Conservation (phyloP, 2,888 invertebrate genomes). For the Pristionchus maxplancki region DNA sequence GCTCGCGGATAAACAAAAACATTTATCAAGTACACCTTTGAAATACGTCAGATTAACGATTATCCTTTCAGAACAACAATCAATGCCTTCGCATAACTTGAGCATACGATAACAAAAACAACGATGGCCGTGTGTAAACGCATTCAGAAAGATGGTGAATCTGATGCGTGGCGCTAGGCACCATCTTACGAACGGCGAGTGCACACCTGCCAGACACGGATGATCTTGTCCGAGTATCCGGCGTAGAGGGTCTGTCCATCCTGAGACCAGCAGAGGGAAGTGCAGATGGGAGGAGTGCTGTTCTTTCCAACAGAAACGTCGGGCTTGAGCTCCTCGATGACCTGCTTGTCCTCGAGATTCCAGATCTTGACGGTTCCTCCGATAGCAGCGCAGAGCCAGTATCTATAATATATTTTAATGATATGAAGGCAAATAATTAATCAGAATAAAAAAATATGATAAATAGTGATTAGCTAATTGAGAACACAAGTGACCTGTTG, state of each 20-base stretch:
- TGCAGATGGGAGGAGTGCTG: constrained; percentile 94
- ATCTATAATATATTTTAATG: constrained; percentile 78
- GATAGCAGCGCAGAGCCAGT: constrained; percentile 99
- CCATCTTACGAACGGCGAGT: constrained; percentile 54
- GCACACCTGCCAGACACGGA: constrained; percentile 97
- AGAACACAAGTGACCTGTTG: constrained; percentile 81
- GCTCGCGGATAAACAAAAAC: not conserved
- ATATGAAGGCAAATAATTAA: not conserved
- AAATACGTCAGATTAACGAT: constrained; percentile 1
- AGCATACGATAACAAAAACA: constrained; percentile 49
- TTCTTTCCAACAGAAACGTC: constrained; percentile 87
- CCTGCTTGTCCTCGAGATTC: constrained; percentile 99
- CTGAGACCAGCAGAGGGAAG: constrained; percentile 80
- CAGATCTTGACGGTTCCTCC: constrained; percentile 98
- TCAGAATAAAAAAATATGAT: not conserved
- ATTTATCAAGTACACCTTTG: constrained; percentile 37
- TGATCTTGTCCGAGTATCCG: constrained; percentile 96
- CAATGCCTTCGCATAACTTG: constrained; percentile 39
- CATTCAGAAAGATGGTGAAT: constrained; percentile 32
- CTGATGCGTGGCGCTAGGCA: constrained; percentile 14
- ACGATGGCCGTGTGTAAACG: constrained; percentile 21
- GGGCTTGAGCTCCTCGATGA: constrained; percentile 98
- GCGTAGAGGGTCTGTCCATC: constrained; percentile 97
- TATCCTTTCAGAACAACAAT: not conserved
- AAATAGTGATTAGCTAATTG: not conserved